These are phyloP conservation scores for Dinothrombium tinctorium DNA, from an alignment of 1,140 invertebrate genomes.

Conservation along the genomic window DNA sequence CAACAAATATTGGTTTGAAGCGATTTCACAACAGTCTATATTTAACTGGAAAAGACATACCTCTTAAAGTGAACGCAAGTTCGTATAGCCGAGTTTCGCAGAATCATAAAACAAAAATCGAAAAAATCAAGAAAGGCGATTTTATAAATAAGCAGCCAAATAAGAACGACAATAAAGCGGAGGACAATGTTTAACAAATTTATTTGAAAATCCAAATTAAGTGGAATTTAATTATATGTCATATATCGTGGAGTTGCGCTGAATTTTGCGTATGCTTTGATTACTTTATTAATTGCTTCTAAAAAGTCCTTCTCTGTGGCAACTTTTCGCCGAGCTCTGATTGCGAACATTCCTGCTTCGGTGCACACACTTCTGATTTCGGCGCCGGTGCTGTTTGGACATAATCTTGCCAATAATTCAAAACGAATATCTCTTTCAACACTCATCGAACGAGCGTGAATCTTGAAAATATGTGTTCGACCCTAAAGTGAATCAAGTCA, in stretches of 20 bases:
- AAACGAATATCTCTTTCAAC: slow-evolving; percentile 96
- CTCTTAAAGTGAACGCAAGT: slow-evolving; percentile 20
- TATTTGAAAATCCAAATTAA: too few species aligned
- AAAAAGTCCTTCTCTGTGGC: slow-evolving; percentile 99
- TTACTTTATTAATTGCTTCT: slow-evolving; percentile 99
- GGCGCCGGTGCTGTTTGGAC: slow-evolving; percentile 92
- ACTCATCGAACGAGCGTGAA: slow-evolving; percentile 95
- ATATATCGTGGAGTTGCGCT: slow-evolving; percentile 96
- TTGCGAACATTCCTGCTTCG: slow-evolving; percentile 99
- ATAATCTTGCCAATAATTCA: slow-evolving; percentile 79
- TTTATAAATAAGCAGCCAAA: too few species aligned
- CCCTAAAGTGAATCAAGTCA: slow-evolving; percentile 28
- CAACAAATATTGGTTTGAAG: slow-evolving; percentile 13
- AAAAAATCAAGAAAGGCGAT: too few species aligned
- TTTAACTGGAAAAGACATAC: slow-evolving; percentile 22
- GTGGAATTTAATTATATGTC: slow-evolving; percentile 82
- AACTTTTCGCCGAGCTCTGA: slow-evolving; percentile 88
- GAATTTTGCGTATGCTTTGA: slow-evolving; percentile 99
- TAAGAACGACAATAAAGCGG: too few species aligned
- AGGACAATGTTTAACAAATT: too few species aligned
- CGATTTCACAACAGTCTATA: slow-evolving; percentile 20
- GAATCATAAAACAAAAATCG: slow-evolving; percentile 4
- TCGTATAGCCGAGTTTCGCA: slow-evolving; percentile 17
- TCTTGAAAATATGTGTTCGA: slow-evolving; percentile 91
- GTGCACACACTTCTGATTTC: slow-evolving; percentile 93